A percentile compares a stretch with the other conserved stretches of the same genome.
Evolutionary conservation across 1,140 invertebrate species (phyloP).

Genomic region (Drosophila nasuta): DNA sequence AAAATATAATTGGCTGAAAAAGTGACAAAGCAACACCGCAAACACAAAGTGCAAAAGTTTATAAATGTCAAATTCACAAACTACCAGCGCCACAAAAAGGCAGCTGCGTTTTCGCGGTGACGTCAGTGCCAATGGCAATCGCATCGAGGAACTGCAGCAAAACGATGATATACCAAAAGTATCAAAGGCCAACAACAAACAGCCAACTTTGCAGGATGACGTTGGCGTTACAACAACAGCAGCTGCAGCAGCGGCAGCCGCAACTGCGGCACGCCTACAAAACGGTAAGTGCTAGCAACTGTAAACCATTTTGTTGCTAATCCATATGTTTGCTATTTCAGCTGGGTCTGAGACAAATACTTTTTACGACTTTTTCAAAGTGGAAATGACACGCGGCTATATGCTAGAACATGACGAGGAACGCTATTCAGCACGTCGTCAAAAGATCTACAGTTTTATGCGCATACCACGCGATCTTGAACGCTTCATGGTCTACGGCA

Average conservation of each 20-base stretch:
- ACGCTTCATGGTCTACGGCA: conserved; percentile 98
- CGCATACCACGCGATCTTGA: conserved; percentile 97
- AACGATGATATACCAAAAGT: conserved; percentile 32
- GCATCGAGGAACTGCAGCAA: conserved; percentile 63
- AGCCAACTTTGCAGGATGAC: conserved; percentile 60
- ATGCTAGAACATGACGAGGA: conserved; percentile 97
- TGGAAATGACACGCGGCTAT: conserved; percentile 96
- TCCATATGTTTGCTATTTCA: background rate
- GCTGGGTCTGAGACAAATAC: conserved; percentile 55
- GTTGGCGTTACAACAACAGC: conserved; percentile 51
- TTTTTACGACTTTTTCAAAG: conserved; percentile 90
- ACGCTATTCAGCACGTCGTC: conserved; percentile 95
- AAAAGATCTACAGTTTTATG: conserved; percentile 99
- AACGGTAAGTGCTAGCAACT: conserved; percentile 29
- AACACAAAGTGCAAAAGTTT: conserved; percentile 1
- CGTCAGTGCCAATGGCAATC: conserved; percentile 36
- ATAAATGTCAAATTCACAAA: conserved; percentile 55
- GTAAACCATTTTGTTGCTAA: background rate
- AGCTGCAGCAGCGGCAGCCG: conserved; percentile 9
- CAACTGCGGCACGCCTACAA: conserved; percentile 30
- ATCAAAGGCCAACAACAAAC: conserved; percentile 42
- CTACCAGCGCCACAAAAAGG: conserved; percentile 46
- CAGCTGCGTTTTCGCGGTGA: conserved; percentile 70
- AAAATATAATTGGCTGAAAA: conserved; percentile 46
- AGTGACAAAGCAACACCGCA: conserved; percentile 30